phyloP scores from a whole-genome alignment of 1,140 invertebrate genomes.

The Drosophila busckii region DNA sequence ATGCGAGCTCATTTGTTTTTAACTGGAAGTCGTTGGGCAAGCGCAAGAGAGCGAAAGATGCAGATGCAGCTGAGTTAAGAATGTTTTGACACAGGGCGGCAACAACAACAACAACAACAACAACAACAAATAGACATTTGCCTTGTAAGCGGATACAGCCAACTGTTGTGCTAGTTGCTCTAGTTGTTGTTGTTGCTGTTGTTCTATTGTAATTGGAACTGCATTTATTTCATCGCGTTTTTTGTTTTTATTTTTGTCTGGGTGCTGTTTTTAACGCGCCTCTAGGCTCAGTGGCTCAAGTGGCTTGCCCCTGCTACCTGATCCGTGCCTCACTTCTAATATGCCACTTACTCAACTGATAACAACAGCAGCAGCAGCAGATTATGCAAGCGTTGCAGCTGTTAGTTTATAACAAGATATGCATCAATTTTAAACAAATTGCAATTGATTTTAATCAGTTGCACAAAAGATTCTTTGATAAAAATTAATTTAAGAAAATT shows the following conservation, averaged over 20 bases:
- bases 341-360: too few relatives aligned
- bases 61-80: background rate
- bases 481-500: too few relatives aligned
- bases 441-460: too few relatives aligned
- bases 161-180: constrained; percentile 15
- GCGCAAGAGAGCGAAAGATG: too few relatives aligned
- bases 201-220: constrained; percentile 58
- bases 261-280: constrained; percentile 50
- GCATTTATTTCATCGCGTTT: background rate
- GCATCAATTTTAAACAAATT: too few relatives aligned
- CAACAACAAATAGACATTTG: constrained; percentile 5
- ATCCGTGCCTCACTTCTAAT: too few relatives aligned
- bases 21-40: constrained; percentile 50
- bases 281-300: constrained; percentile 27
- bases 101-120: constrained; percentile 26
- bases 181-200: constrained; percentile 9
- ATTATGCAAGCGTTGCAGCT: too few relatives aligned
- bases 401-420: too few relatives aligned
- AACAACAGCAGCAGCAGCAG: too few relatives aligned
- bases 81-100: constrained; percentile 65
- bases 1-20: constrained; percentile 59
- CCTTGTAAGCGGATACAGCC: constrained; percentile 32
- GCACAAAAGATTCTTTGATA: too few relatives aligned
- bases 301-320: constrained; percentile 25
- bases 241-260: constrained; percentile 6